Conservation (phyloP, 2,888 invertebrate genomes). For the Drosophila sordidapex region DNA sequence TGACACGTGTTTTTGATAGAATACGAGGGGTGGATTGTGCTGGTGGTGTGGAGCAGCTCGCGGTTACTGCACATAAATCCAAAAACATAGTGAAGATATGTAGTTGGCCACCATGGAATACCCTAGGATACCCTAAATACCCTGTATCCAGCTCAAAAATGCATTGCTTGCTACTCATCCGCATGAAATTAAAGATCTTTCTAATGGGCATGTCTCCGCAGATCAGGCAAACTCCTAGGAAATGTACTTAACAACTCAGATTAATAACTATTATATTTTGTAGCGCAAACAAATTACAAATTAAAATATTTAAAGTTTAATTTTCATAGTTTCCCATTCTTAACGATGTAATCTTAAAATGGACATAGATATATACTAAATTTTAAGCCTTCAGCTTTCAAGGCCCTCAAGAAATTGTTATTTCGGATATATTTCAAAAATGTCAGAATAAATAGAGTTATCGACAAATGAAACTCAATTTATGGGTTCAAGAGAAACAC, state of each 20-base stretch:
- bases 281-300: neutral
- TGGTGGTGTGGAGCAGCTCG: neutral
- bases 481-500: neutral
- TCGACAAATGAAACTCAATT: neutral
- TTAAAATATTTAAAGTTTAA: too few relatives aligned
- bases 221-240: neutral
- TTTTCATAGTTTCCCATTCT: too few relatives aligned
- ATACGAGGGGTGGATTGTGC: neutral
- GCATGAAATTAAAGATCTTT: too few relatives aligned
- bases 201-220: too few relatives aligned
- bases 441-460: neutral
- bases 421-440: neutral
- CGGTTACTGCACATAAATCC: conserved; percentile 54
- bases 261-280: neutral
- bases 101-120: neutral
- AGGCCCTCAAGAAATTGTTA: neutral
- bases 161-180: neutral
- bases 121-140: neutral
- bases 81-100: conserved; percentile 37
- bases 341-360: too few relatives aligned
- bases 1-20: conserved; percentile 46
- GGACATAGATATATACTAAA: neutral
- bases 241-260: neutral
- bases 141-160: neutral
- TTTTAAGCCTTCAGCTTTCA: neutral